A percentile compares a stretch with the other conserved stretches of the same genome.
These are phyloP conservation scores for Lates calcarifer DNA, from an alignment of 2,113 vertebrate species.

Conservation along the genomic window DNA sequence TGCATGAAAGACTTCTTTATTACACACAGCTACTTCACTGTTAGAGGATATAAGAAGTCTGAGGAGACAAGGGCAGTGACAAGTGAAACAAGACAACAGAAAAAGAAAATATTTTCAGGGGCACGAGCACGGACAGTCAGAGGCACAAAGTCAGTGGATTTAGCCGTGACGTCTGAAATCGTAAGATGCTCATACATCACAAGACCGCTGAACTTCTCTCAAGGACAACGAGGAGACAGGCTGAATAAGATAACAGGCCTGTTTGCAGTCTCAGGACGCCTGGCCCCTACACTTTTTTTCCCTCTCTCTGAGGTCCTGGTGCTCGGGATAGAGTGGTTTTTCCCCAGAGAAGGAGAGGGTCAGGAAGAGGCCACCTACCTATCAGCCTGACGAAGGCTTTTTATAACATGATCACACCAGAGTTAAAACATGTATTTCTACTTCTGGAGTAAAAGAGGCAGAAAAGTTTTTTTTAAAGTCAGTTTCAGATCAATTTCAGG, in stretches of 20 bases:
- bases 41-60: not conserved
- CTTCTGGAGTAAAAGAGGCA: not conserved
- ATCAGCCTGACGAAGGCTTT: slow-evolving; percentile 4
- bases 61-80: not conserved
- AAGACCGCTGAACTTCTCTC: slow-evolving; percentile 43
- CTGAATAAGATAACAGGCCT: slow-evolving; percentile 43
- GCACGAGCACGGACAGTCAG: slow-evolving; percentile 46
- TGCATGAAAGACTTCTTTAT: not conserved
- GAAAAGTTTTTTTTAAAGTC: not conserved
- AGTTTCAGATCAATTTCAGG: not conserved
- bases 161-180: slow-evolving; percentile 58
- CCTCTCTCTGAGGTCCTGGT: not conserved
- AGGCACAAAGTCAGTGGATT: slow-evolving; percentile 65
- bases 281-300: slow-evolving; percentile 11
- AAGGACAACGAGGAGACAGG: slow-evolving; percentile 69
- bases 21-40: not conserved
- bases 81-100: slow-evolving; percentile 28
- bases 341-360: slow-evolving; percentile 33
- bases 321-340: slow-evolving; percentile 34
- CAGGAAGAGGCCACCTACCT: slow-evolving; percentile 3
- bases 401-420: not conserved
- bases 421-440: not conserved
- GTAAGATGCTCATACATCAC: slow-evolving; percentile 72
- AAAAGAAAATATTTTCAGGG: slow-evolving; percentile 57
- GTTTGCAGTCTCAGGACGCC: slow-evolving; percentile 43